These are phyloP conservation scores for Rhinichthys klamathensis DNA, from an alignment of 2,113 vertebrate species.

Conservation along the genomic window DNA sequence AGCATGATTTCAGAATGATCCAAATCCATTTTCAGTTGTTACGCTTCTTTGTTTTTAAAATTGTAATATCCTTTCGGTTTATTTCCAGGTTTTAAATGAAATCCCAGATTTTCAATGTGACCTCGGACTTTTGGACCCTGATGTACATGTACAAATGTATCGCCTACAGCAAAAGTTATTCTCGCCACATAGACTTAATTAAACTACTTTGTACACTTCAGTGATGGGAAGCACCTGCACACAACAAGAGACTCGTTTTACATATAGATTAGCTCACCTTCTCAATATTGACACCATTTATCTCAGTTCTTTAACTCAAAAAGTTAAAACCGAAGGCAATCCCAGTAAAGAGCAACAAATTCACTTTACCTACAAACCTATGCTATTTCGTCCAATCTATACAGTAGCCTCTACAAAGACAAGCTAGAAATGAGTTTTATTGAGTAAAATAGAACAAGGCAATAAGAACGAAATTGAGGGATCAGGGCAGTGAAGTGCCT, in stretches of 20 bases:
- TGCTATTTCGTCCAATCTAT: constrained; percentile 36
- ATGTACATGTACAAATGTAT: neutral
- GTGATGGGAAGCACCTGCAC: neutral
- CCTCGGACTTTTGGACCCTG: neutral
- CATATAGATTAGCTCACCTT: constrained; percentile 29
- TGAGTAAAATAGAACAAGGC: constrained; percentile 50
- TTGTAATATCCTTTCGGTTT: neutral
- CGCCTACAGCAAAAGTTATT: constrained; percentile 17
- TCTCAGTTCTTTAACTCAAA: constrained; percentile 13
- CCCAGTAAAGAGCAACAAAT: constrained; percentile 10
- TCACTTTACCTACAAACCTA: constrained; percentile 34
- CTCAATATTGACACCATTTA: constrained; percentile 39
- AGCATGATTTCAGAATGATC: neutral
- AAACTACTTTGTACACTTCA: constrained; percentile 44
- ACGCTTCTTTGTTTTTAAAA: neutral
- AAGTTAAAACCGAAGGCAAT: constrained; percentile 20
- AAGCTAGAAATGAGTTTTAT: constrained; percentile 50
- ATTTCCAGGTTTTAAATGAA: neutral
- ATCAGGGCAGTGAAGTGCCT: constrained; percentile 47
- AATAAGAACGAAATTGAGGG: constrained; percentile 37
- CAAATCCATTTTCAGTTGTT: neutral
- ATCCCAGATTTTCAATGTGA: neutral
- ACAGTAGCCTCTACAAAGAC: constrained; percentile 37
- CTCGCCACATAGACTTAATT: constrained; percentile 32
- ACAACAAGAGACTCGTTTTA: neutral